Base-by-base conservation (phyloP, 2,888 invertebrate species). In the Ormyrus thymus region DNA sequence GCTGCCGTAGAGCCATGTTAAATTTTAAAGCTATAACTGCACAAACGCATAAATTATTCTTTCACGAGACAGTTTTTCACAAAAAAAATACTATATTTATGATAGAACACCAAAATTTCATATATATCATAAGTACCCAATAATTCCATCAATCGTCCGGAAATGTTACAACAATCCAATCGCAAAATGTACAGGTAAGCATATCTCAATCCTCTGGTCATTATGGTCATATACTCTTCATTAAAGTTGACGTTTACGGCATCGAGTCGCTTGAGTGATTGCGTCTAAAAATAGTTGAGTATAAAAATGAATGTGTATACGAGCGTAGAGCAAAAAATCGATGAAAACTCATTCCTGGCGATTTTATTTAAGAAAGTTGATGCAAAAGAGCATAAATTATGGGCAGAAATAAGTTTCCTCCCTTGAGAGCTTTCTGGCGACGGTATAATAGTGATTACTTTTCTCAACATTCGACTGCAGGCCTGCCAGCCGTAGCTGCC, bases 401-500 rank as follows among this genome's bases (percentile, higher is more conserved):
- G 29, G 2, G 29, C 29, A 29, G 29, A 29, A 29, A 29, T 29
- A 29, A 29, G 29, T 29, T 29, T 29, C 3, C 1, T 29, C 29
- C 29, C 29, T 29, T 29, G 2, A 29, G 29, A 29, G 2, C 29
- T 29, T 29, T 29, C 29, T 29, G 29, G 29, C 29, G 29, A 29
- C 29, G 29, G 29, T 29, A 29, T 29, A 29, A 29, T 29, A 29
- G 29, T 3, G 76, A 82, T 82, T 90, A 95, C 95, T 92, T 94
- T 95, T 89, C 95, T 95, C 81, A 96, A 92, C 92, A 96, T 94
- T 83, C 94, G 92, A 51, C 95, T 93, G 83, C 96, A 96, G 0
- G 96, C 94, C 87, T 95, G 94, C 97, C 97, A 97, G 9, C 97
- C 97, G 59, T 95, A 91, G 64, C 93, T 92, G 75, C 95, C 95